Base-by-base conservation (phyloP, 1,140 invertebrate species). In the Drosophila nannoptera region DNA sequence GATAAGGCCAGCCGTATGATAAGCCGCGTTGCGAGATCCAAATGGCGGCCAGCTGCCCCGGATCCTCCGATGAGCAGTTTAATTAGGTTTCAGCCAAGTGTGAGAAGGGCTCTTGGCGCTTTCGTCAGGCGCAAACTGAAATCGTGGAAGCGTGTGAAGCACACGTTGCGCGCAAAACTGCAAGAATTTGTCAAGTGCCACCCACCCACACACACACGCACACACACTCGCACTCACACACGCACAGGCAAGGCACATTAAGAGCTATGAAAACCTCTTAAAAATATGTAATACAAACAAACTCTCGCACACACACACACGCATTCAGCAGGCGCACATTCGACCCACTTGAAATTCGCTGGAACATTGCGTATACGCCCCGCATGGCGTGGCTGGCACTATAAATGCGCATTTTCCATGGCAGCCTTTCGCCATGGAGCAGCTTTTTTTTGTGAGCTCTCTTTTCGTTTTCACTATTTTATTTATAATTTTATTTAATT, bases 401-500 rank as follows among this genome's bases (percentile, higher is more conserved):
- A 84, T 80, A 86, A 84, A 84, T 83, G 80, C 76, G 72, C 78
- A 84, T 78, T 78, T 82, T 78, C 67, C 68, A 72, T 80, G 49
- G 46, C 48, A 55, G 69, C 58, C 73, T 61, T 72, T 73, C 69
- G 69, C 60, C 63, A 31, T 63, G 56, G 36, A 55, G 54, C 74
- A n/a, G n/a, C n/a, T n/a, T n/a, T 22, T 75, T 64, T 75, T 72
- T 69, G 38, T 69, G 60, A 58, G 54, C 11, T 45, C 49, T 49
- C 42, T 52, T 54, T 46, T 46, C 45, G 36, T 38, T 75, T 75
- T 48, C 69, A 58, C 52, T 66, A 75, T 83, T 67, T 69, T 73
- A 59, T 65, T 68, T 80, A 86, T 86, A 84, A 84, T 84, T 86
- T 84, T 80, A 84, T 84, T 84, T 86, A 84, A 84, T 86, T 84